A percentile compares a stretch with the other conserved stretches of the same genome.
These are phyloP conservation scores for Mesocentrotus franciscanus DNA, from an alignment of 53 echinoderm and acorn worm genomes.

Conservation along the genomic window DNA sequence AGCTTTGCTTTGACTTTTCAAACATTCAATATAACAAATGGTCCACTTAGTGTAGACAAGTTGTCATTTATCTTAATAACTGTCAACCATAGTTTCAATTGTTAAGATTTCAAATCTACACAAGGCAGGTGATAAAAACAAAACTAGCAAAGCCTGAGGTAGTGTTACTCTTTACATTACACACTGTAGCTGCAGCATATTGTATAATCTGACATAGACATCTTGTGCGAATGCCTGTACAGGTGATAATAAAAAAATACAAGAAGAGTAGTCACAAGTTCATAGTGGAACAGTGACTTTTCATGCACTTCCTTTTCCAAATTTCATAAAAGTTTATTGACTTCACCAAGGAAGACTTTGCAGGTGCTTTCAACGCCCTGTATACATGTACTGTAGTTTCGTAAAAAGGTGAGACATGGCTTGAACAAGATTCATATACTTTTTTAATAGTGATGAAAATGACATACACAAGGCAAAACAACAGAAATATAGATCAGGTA, in stretches of 20 bases:
- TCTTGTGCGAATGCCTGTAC: background rate
- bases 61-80: too few relatives aligned
- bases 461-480: too few relatives aligned
- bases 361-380: background rate
- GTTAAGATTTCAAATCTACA: too few relatives aligned
- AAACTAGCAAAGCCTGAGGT: background rate
- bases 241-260: background rate
- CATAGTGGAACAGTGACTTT: constrained; percentile 37
- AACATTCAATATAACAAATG: too few relatives aligned
- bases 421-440: background rate
- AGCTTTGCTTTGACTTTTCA: too few relatives aligned
- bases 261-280: background rate
- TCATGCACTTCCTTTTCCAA: constrained; percentile 17
- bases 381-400: background rate
- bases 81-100: too few relatives aligned
- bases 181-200: background rate
- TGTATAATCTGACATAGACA: constrained; percentile 6
- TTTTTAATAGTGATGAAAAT: too few relatives aligned
- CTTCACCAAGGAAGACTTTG: background rate
- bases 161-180: background rate
- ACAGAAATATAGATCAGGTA: too few relatives aligned
- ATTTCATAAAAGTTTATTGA: background rate
- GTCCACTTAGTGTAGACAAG: too few relatives aligned
- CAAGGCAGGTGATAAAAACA: background rate
- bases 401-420: background rate